Conservation (phyloP, 2,888 invertebrate species). For the Tuta absoluta region DNA sequence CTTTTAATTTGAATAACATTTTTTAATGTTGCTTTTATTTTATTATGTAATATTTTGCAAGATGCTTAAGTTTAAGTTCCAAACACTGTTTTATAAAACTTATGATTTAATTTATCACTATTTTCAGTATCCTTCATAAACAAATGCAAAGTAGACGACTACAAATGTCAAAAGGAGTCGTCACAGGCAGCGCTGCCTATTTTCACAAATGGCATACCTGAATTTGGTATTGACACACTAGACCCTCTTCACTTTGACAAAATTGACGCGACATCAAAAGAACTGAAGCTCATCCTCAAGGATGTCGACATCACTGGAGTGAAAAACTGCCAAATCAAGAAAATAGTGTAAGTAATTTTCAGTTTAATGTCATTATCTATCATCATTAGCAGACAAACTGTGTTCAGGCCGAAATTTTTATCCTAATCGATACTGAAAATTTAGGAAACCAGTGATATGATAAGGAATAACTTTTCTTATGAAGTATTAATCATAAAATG, state of each 20-base stretch:
- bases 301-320: slow-evolving; percentile 50
- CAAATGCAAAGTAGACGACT: slow-evolving; percentile 55
- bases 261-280: slow-evolving; percentile 51
- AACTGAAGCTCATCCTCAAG: slow-evolving; percentile 47
- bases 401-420: too few relatives aligned
- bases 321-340: slow-evolving; percentile 49
- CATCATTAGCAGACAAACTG: not conserved
- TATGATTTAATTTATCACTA: not conserved
- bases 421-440: too few relatives aligned
- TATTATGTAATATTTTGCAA: too few relatives aligned
- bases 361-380: slow-evolving; percentile 29
- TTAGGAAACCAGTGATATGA: too few relatives aligned
- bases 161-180: slow-evolving; percentile 52
- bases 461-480: too few relatives aligned
- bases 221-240: slow-evolving; percentile 44
- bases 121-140: slow-evolving; percentile 46
- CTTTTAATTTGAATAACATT: too few relatives aligned
- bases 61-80: too few relatives aligned
- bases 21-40: too few relatives aligned
- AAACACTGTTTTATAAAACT: not conserved
- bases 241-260: slow-evolving; percentile 53
- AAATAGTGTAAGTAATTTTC: slow-evolving; percentile 49
- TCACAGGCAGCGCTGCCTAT: slow-evolving; percentile 41
- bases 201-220: slow-evolving; percentile 51
- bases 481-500: too few relatives aligned